phyloP scores from a whole-genome alignment of 2,888 invertebrate genomes.

The Cactoblastis cactorum region DNA sequence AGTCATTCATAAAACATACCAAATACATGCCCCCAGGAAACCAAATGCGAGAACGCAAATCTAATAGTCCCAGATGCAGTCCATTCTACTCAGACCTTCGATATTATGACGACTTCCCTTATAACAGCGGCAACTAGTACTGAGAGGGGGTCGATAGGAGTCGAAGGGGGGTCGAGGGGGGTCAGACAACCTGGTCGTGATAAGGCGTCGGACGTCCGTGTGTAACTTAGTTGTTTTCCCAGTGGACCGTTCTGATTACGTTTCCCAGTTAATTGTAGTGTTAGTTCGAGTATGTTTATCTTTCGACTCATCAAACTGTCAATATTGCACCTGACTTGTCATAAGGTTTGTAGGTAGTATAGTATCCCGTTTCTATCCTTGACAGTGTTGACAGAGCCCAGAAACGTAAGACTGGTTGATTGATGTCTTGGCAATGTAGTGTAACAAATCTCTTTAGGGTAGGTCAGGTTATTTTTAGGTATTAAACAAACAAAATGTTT shows the following conservation, averaged over 20 bases:
- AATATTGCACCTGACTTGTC: too few species aligned
- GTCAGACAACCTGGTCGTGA: slow-evolving; percentile 7
- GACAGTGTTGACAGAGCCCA: too few species aligned
- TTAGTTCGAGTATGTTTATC: not conserved
- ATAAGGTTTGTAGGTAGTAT: too few species aligned
- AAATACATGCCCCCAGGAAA: not conserved
- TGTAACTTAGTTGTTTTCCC: slow-evolving; percentile 41
- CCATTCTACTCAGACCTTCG: slow-evolving; percentile 2
- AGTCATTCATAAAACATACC: slow-evolving; percentile 2
- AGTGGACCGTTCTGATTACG: slow-evolving; percentile 31
- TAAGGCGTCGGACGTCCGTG: slow-evolving; percentile 25
- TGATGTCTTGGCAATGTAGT: too few species aligned
- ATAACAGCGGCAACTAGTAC: not conserved
- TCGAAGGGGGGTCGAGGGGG: not conserved
- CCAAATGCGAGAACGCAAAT: slow-evolving; percentile 8
- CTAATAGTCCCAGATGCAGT: not conserved
- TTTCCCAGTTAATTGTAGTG: slow-evolving; percentile 16
- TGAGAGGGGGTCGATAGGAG: not conserved
- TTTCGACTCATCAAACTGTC: not conserved
- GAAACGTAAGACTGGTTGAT: too few species aligned
- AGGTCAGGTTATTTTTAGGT: too few species aligned
- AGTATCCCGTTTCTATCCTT: too few species aligned
- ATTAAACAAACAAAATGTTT: too few species aligned
- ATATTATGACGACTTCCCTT: not conserved
- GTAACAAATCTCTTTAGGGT: too few species aligned